Evolutionary conservation across 2,797 vertebrate species (phyloP), one percentile per base, ranked within the genome.

Genomic region (Capromys pilorides): DNA sequence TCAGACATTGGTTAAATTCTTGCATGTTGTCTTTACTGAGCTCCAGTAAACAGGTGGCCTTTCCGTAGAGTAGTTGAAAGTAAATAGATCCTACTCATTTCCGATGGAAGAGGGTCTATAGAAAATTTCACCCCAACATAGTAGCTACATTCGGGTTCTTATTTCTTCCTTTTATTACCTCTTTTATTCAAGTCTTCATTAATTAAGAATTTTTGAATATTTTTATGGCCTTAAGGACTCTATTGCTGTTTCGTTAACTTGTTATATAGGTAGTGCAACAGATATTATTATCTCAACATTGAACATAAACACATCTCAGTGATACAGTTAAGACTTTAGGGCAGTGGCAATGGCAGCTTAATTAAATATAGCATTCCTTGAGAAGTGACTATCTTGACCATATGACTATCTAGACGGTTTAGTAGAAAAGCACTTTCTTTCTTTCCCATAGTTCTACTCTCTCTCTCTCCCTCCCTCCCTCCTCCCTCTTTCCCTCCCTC

Each of bases 391-490:
- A 26, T 71, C 62, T 93, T 33, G 49, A 95, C 22, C 9, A 0
- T 90, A 28, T 90, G 73, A 66, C 62, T 89, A 26, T 66, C 62
- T 93, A 33, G 49, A 95, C 39, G 91, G 36, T 88, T 91, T 85
- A 66, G 66, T 94, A 54, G 80, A 66, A 62, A 87, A 36, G 26
- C 21, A 5, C 36, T 71, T 71, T 28, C 66, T 69, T n/a, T n/a
- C n/a, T n/a, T n/a, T n/a, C 33, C 16, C 7, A 19, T 69, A n/a
- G 33, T 36, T 69, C 66, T n/a, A n/a, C 6, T 36, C 18, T 6
- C 11, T 45, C 12, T 28, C 41, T 54, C 12, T 54, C 13, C 14
- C 54, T 54, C 14, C 14, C 4, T 54, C 14, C 14, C 54, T 18
- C 54, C 54, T 2, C 16, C 54, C 14, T 54, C 54, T 2, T 4